Evolutionary conservation across 2,113 vertebrate genomes (phyloP), one percentile per base, ranked within the genome.

Genomic region (Xiphias gladius): DNA sequence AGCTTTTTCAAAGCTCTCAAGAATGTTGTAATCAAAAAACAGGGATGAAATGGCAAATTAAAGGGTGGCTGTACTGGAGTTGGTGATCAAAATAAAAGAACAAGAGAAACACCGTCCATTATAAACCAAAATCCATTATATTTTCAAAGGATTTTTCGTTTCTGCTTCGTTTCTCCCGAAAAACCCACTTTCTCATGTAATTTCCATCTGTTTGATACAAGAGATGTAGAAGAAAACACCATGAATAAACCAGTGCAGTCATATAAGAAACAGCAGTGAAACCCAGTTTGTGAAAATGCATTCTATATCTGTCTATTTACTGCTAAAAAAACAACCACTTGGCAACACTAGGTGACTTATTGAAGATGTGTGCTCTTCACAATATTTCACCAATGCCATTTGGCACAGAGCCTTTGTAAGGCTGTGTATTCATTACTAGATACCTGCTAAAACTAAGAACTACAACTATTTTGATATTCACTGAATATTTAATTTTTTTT

Each of bases 21-120:
- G 16, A 52, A 43, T 13, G n/a, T 7, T 62, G 55, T 41, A 71
- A 55, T 52, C 30, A 63, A 76, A 78, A 35, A 62, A 11, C 10
- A 0, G 17, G 28, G 14, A 54, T 68, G 14, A 35, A 10, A 1
- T 19, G 20, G n/a, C 32, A 32, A 69, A 75, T 30, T 39, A 69
- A 48, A 65, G 59, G 14, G 1, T 52, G 52, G 24, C 20, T 52
- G 32, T 5, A 6, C 30, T 20, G 1, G 1, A 43, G 16, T 35
- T 63, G 30, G 16, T 55, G 37, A 28, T 68, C 55, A 68, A 37
- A 28, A 20, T 57, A 22, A 55, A 59, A 17, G 19, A 68, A 16
- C 30, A 71, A 22, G 41, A 19, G 16, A 58, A 20, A 43, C 22
- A 7, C 41, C 28, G 12, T 26, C 43, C 35, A 64, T 71, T 62